These are phyloP conservation scores for Nanorana parkeri DNA, from an alignment of 2,113 vertebrate genomes.

Conservation along the genomic window DNA sequence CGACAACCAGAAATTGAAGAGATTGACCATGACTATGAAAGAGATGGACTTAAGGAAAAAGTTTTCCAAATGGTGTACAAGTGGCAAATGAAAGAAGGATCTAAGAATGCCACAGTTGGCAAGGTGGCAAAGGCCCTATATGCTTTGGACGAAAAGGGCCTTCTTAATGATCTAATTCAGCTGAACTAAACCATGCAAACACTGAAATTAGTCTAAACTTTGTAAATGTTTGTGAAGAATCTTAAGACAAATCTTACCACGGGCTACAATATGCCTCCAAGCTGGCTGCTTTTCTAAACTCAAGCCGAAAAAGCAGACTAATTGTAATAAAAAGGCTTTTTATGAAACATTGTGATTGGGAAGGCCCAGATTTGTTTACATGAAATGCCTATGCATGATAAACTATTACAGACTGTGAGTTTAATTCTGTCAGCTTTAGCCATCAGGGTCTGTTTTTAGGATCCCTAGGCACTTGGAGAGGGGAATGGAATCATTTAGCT, in stretches of 20 bases:
- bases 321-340: no score
- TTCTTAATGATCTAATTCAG: slow-evolving; percentile 66
- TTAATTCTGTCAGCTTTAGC: no score
- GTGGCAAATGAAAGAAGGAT: slow-evolving; percentile 90
- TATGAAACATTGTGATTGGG: no score
- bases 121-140: slow-evolving; percentile 83
- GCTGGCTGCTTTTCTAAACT: no score
- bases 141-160: slow-evolving; percentile 70
- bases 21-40: slow-evolving; percentile 86
- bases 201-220: background rate
- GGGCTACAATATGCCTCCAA: no score
- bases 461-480: no score
- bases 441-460: no score
- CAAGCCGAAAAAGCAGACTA: no score
- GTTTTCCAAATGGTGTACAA: slow-evolving; percentile 89
- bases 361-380: no score
- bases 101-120: slow-evolving; percentile 81
- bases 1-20: slow-evolving; percentile 82
- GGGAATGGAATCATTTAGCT: no score
- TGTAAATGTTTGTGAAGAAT: background rate
- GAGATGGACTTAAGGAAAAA: slow-evolving; percentile 89
- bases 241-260: background rate
- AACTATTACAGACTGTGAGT: no score
- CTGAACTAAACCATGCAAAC: slow-evolving; percentile 16
- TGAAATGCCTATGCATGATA: no score